Evolutionary conservation across 35 echinoderm and acorn worm species (phyloP), one percentile per base, ranked within the genome.

Genomic region (Holothuria glaberrima): DNA sequence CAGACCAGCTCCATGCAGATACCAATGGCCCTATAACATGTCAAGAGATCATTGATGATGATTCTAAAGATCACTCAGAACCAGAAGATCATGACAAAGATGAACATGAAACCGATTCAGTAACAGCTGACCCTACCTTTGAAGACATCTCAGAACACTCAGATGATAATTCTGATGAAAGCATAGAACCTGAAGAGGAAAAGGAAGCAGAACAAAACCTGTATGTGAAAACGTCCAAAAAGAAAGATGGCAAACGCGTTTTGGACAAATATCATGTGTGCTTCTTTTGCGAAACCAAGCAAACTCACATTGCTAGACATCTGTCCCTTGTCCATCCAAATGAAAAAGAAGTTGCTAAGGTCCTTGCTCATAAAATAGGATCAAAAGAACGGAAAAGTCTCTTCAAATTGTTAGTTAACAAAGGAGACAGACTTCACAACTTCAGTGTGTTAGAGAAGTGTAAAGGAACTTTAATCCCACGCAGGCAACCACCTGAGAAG

Each of bases 361-460:
- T 65, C 27, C 20, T 65, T 65, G 27, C 61, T 28, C 61, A 65
- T 28, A 65, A 65, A 65, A 65, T 13, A 21, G 12, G 58, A 59
- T 59, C 58, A 59, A 65, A 65, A 65, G 61, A 17, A 65, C 61
- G 61, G 6, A 65, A 65, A 21, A 5, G 27, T 65, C 61, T 65
- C 19, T 65, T 65, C 16, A 65, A 65, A 17, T 65, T 28, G 61
- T n/a, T 65, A 65, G 61, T 82, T 16, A 82, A 82, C 50, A 82
- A 82, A 60, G 79, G 79, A 19, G 79, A 82, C 79, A 25, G 79
- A 30, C 18, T 22, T 30, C 48, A 82, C 26, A 82, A 82, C 50
- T 57, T 50, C 30, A 17, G 9, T 12, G 50, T 18, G 4, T 25
- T 82, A 32, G 78, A 82, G 48, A 26, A 17, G 25, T 36, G 78